Evolutionary conservation across 2,888 invertebrate genomes (phyloP), one percentile per base, ranked within the genome.

Genomic region (Ferdinandea cuprea): DNA sequence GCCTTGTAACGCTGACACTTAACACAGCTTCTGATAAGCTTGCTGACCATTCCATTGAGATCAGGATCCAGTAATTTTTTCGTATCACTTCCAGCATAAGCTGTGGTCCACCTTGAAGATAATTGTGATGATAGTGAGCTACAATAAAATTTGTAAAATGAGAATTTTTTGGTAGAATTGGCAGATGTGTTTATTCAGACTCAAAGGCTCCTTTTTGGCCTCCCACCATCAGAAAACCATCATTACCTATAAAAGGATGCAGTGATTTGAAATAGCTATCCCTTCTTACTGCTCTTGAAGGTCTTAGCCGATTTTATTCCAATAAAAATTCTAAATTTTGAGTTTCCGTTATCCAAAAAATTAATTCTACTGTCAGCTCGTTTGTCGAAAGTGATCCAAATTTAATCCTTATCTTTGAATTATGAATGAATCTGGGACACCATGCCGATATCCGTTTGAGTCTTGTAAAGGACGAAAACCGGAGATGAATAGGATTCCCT

Each of bases 1-100:
- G 56, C 56, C 40, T 3, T 44, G 6, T 59, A 44, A 1, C 59
- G 42, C 30, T 59, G 59, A 30, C 44, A 59, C n/a, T 3, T 59
- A 17, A 44, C 44, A 59, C 30, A 59, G 30, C 11, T 8, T 44
- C 30, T 15, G 15, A 59, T n/a, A 3, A 44, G 17, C 17, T 59
- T 56, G 13, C 13, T 3, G 1, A 19, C 25, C 25, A 3, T 25
- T 25, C 25, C 25, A 2, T 25, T 25, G 2, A 25, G 25, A 25
- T 25, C 7, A 59, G 42, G 13, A 42, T 30, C 44, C 44, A 59
- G 44, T 30, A 44, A 17, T 30, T 3, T 17, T 44, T 9, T 3
- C 59, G 42, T 59, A 59, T 19, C 11, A 59, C 59, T 17, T 7
- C 59, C 3, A 59, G 32, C 30, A 44, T 59, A 1, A 59, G 59